Evolutionary conservation across 2,888 invertebrate species (phyloP).

Genomic region (Netelia melanura): DNA sequence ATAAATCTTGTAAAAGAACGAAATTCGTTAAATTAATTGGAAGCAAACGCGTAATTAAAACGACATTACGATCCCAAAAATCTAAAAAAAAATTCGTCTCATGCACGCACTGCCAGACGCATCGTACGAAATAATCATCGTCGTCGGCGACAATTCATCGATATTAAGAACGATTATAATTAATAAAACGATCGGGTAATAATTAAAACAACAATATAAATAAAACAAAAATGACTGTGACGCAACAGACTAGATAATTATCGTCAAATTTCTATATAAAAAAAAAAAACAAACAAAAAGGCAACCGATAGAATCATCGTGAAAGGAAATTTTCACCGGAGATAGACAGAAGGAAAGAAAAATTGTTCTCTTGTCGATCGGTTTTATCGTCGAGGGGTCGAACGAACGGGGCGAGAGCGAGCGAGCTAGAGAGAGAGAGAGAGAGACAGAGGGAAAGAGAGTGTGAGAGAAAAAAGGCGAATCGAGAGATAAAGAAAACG

Average conservation of each 20-base stretch:
- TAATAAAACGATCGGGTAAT: not conserved
- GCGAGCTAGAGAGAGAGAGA: too few species aligned
- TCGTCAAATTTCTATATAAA: constrained; percentile 5
- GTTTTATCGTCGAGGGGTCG: too few species aligned
- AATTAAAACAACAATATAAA: not conserved
- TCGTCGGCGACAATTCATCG: constrained; percentile 4
- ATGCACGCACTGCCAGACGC: constrained; percentile 64
- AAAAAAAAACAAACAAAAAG: not conserved
- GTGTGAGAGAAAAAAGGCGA: not conserved
- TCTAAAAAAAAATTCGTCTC: constrained; percentile 16
- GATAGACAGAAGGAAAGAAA: not conserved
- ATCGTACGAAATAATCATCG: constrained; percentile 14
- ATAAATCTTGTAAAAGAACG: too few species aligned
- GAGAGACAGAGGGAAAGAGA: too few species aligned
- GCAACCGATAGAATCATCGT: not conserved
- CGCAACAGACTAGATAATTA: constrained; percentile 44
- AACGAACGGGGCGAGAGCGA: too few species aligned
- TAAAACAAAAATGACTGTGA: constrained; percentile 51
- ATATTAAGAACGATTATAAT: constrained; percentile 1
- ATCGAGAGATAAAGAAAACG: not conserved
- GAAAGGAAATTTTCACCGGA: not conserved
- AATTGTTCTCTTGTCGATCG: not conserved
- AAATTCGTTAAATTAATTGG: not conserved
- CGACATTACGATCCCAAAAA: not conserved
- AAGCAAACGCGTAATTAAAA: constrained; percentile 11